A percentile compares a stretch with the other conserved stretches of the same genome.
phyloP scores from a whole-genome alignment of 2,888 invertebrate genomes.

The Chrysolina oricalcia region DNA sequence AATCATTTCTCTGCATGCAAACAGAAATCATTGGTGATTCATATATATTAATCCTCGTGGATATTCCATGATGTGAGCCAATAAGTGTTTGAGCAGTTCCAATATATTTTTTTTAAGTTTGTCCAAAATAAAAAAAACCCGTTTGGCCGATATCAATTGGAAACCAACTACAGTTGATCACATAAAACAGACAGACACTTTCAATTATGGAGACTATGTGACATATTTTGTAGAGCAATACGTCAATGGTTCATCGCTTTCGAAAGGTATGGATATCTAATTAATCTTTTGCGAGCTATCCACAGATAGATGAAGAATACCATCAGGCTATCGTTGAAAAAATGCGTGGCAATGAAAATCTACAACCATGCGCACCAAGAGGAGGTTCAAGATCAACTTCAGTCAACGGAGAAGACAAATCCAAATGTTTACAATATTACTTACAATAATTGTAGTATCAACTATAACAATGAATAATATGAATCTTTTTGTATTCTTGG shows the following conservation, averaged over 20 bases:
- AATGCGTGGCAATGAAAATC: too few species aligned
- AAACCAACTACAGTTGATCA: not conserved
- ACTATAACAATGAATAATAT: too few species aligned
- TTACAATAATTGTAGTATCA: too few species aligned
- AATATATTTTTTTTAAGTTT: not conserved
- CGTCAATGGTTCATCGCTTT: not conserved
- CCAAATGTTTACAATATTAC: too few species aligned
- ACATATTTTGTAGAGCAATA: not conserved
- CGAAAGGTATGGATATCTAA: not conserved
- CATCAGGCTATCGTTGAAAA: too few species aligned
- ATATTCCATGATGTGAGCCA: not conserved
- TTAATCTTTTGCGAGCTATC: too few species aligned
- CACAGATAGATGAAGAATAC: too few species aligned
- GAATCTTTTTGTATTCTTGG: too few species aligned
- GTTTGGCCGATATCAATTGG: not conserved
- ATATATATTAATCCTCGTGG: not conserved
- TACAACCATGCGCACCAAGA: too few species aligned
- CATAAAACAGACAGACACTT: conserved; percentile 16
- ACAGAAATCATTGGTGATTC: not conserved
- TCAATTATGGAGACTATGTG: conserved; percentile 5
- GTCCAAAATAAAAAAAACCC: not conserved
- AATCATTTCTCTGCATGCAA: not conserved
- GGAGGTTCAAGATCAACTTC: too few species aligned
- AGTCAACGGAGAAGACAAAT: too few species aligned
- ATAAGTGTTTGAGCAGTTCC: not conserved